Evolutionary conservation across 2,113 vertebrate species (phyloP), one percentile per base, ranked within the genome.

Genomic region (Hyperoodon ampullatus): DNA sequence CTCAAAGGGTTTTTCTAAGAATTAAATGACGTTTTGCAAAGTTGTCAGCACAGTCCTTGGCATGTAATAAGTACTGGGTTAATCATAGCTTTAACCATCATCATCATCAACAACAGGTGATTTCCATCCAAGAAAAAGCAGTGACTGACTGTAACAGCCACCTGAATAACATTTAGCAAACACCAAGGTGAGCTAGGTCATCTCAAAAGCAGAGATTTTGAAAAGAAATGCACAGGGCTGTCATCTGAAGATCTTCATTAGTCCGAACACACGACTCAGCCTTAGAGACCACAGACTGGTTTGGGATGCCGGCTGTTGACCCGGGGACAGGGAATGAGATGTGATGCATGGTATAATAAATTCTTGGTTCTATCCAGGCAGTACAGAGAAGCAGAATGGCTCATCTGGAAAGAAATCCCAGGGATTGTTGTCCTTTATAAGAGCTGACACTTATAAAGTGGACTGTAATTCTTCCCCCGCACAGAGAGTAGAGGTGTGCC

Each of bases 301-400:
- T 55, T 39, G 26, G 23, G 35, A 13, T 30, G 15, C 35, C 0
- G 30, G 21, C 8, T 60, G 5, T 47, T 66, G n/a, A 39, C 21
- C 1, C 0, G 1, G 39, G 66, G 68, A 55, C 50, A 50, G 26
- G 21, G 6, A 28, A 15, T 24, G 15, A 14, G 44, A n/a, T 2
- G 1, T 16, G 14, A 19, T 9, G 15, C 61, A 19, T 1, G 0
- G 7, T 16, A 0, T n/a, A 18, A 19, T 30, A 74, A 55, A 63
- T 0, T 5, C 50, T 65, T 30, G 39, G 4, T 16, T 68, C 50
- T 50, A 1, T 18, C 15, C 18, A 9, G 26, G 26, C 5, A 53
- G 33, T 39, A 6, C 9, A 14, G 44, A 85, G 58, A 72, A 42
- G 12, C 65, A 23, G 21, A 58, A n/a, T 4, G 23, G 33, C 24